Evolutionary conservation across 2,797 vertebrate species (phyloP), one percentile per base, ranked within the genome.

Genomic region (Nothura maculosa): DNA sequence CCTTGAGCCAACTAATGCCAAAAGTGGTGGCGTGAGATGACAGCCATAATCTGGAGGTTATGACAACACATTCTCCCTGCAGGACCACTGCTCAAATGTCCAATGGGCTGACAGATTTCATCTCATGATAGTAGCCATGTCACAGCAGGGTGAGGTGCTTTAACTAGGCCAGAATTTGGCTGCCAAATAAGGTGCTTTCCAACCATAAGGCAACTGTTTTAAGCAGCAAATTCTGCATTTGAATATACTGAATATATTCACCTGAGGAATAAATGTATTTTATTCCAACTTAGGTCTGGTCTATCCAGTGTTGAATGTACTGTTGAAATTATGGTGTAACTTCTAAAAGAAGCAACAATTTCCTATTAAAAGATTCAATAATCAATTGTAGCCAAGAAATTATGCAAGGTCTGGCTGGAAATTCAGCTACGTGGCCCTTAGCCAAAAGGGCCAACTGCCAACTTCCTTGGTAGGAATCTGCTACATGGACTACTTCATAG

Each of bases 141-240:
- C 24, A 91, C 85, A 76, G 55, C 87, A 73, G 89, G 80, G 92
- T 61, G 89, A 90, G 58, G 73, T 87, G 55, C 42, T 94, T 81
- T 81, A 87, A 94, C 81, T 73, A 94, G 2, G 2, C 42, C 55
- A 63, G 61, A 19, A 94, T 96, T 95, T 95, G 94, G 68, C 38
- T 96, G 81, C 91, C 94, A 96, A 96, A 94, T 96, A 80, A 91
- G 87, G 88, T 93, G 75, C 50, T 95, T 94, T 92, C 86, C 81
- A 89, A 85, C 68, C 45, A n/a, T 19, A 63, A 64, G 55, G 45
- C 12, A 90, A 91, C 40, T 0, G 0, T 48, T 90, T 89, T 58
- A 92, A 92, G 81, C 25, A 62, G 30, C 34, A 89, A 93, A 94
- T 94, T 32, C 66, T 12, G 18, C 13, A 58, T 63, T 90, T 91